Percentiles rank a stretch among this genome's conserved stretches.
These are phyloP conservation scores for Synanceia verrucosa DNA, from an alignment of 2,797 vertebrate species.

Conservation along the genomic window DNA sequence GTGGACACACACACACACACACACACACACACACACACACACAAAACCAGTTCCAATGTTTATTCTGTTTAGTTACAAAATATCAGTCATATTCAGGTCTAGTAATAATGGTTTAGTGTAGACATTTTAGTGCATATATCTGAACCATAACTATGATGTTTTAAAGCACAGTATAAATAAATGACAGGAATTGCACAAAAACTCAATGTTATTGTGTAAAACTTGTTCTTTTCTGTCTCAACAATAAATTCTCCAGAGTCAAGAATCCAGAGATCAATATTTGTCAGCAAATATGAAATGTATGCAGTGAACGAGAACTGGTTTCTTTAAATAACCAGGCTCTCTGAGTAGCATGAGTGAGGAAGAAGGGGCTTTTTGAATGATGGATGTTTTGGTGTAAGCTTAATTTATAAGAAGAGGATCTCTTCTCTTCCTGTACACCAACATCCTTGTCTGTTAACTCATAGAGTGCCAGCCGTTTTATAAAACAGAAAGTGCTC, in stretches of 20 bases:
- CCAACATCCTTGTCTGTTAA: neutral
- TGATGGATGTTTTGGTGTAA: neutral
- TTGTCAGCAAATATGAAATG: neutral
- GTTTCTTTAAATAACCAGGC: neutral
- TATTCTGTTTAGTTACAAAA: neutral
- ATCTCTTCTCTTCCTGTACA: neutral
- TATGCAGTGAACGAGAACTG: neutral
- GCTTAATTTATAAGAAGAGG: neutral
- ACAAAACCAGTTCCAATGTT: neutral
- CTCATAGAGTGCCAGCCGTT: no score
- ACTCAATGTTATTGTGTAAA: neutral
- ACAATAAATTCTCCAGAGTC: neutral
- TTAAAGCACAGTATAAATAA: neutral
- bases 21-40: neutral
- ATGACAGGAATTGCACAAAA: neutral
- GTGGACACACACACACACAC: constrained; percentile 43
- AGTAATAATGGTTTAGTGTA: neutral
- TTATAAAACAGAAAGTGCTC: no score
- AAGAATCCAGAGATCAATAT: neutral
- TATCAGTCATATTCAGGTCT: neutral
- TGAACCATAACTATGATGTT: neutral
- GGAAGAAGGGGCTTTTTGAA: neutral
- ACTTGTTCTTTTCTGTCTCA: neutral
- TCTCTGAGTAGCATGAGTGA: neutral
- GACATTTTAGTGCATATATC: neutral